Percentiles rank a stretch among this genome's conserved stretches.
phyloP scores from a whole-genome alignment of 53 echinoderm and acorn worm genomes.

The Actinopyga echinites region DNA sequence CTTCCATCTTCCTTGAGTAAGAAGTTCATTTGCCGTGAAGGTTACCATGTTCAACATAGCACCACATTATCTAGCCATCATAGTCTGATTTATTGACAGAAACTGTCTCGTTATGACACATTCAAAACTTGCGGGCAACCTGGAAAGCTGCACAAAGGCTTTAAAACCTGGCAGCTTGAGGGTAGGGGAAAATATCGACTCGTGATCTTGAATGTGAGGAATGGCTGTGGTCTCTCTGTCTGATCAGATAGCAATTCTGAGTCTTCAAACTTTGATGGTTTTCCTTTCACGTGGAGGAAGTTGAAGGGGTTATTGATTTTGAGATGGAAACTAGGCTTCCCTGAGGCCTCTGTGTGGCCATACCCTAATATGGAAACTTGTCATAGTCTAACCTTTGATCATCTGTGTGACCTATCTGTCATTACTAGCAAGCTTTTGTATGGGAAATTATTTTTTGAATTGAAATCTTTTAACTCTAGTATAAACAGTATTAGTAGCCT shows the following conservation, averaged over 20 bases:
- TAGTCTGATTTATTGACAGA: no score
- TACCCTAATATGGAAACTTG: neutral
- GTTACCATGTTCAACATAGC: no score
- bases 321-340: constrained; percentile 27
- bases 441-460: neutral
- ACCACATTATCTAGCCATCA: no score
- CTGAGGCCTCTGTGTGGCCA: constrained; percentile 4
- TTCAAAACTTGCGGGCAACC: no score
- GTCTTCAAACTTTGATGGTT: no score
- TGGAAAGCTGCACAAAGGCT: no score
- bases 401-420: constrained; percentile 1
- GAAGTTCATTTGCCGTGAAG: no score
- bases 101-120: no score
- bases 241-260: no score
- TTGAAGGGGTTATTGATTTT: constrained; percentile 22
- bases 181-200: constrained; percentile 4
- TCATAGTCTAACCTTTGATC: constrained; percentile 18
- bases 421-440: constrained; percentile 8
- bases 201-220: constrained; percentile 7
- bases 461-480: neutral
- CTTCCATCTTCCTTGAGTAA: no score
- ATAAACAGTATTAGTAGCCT: no score
- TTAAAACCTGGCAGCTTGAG: no score
- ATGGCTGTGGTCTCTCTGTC: neutral
- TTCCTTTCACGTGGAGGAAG: neutral